Evolutionary conservation across 1,140 invertebrate species (phyloP).

Genomic region (Formica exsecta): DNA sequence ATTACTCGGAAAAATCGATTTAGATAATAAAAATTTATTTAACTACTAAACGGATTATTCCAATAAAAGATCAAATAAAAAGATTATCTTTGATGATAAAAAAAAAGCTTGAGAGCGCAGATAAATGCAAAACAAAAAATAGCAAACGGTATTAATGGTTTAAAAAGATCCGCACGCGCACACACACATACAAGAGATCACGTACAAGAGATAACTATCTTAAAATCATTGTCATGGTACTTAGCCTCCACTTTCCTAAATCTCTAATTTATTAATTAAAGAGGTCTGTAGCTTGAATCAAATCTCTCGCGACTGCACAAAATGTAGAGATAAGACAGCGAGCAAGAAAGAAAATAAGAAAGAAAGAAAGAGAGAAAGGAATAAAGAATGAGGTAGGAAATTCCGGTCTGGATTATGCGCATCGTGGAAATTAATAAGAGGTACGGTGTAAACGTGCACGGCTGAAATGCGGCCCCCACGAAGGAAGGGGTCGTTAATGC

Average conservation of each 20-base stretch:
- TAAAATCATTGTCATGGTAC: neutral
- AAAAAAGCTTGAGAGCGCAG: neutral
- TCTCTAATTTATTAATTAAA: conserved; percentile 31
- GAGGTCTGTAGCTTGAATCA: neutral
- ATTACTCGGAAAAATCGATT: conserved; percentile 17
- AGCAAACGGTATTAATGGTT: neutral
- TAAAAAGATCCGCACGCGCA: neutral
- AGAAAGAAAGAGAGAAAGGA: conserved; percentile 14
- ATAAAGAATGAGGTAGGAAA: neutral
- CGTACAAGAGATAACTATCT: neutral
- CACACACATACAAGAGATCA: neutral
- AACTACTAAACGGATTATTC: neutral
- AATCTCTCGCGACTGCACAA: neutral
- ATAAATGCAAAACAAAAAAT: neutral
- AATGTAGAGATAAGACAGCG: conserved; percentile 6
- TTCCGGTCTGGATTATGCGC: conserved; percentile 53
- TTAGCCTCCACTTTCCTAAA: neutral
- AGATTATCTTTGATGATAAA: neutral
- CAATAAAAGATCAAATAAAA: neutral
- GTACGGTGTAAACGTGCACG: conserved; percentile 51
- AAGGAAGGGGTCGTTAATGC: conserved; percentile 64
- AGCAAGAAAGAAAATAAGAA: conserved; percentile 18
- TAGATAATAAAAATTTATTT: neutral
- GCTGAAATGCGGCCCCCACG: conserved; percentile 28
- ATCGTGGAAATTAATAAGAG: conserved; percentile 59